phyloP scores from a whole-genome alignment of 2,888 invertebrate species.

The Cheilosia vulpina region DNA sequence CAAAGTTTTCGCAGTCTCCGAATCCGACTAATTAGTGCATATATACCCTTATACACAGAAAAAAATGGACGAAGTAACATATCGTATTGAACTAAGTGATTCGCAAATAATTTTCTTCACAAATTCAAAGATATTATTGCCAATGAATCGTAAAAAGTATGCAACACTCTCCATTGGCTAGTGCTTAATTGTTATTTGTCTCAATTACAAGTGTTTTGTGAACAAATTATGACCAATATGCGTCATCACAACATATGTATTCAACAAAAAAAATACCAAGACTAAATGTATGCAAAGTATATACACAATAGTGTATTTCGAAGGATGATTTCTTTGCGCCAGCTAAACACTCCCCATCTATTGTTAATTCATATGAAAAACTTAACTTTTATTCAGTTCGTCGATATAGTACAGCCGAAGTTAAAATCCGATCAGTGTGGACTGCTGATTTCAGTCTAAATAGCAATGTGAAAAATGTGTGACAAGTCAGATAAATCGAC shows the following conservation, averaged over 20 bases:
- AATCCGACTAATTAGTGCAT: slow-evolving; percentile 2
- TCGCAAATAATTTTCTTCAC: neutral
- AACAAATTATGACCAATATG: neutral
- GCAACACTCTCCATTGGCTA: neutral
- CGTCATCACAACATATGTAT: slow-evolving; percentile 32
- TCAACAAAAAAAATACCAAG: neutral
- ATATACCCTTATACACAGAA: slow-evolving; percentile 12
- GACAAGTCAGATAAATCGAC: neutral
- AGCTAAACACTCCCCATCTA: neutral
- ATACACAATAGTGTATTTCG: neutral
- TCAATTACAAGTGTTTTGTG: slow-evolving; percentile 1
- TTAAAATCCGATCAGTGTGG: no score
- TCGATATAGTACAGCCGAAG: neutral
- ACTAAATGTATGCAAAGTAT: neutral
- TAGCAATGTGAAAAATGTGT: no score
- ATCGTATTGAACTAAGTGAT: slow-evolving; percentile 6
- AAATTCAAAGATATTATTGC: neutral
- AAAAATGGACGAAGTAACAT: slow-evolving; percentile 27
- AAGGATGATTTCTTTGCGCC: neutral
- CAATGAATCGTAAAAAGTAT: no score
- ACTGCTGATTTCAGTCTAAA: no score
- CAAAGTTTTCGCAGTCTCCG: neutral
- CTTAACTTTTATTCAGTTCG: neutral
- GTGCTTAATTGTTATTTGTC: neutral
- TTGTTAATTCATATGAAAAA: neutral